Conservation (phyloP, 2,797 vertebrate genomes). For the Chrysolophus pictus region DNA sequence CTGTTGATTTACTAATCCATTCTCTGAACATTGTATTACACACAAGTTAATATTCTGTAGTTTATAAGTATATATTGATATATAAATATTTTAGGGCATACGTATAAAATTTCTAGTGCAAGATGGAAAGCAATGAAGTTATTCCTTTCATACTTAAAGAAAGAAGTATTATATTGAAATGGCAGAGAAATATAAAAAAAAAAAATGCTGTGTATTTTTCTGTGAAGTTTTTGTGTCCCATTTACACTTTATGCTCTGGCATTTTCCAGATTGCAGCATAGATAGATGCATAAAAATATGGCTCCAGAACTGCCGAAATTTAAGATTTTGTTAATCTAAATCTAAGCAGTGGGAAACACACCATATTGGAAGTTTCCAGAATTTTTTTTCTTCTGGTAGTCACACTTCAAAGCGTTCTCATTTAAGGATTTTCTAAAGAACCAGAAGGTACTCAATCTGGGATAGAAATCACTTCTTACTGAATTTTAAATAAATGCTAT, state of each 20-base stretch:
- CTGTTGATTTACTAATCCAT: slow-evolving; percentile 49
- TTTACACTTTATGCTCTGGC: not conserved
- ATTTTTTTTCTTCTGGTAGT: slow-evolving; percentile 36
- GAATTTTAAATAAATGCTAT: slow-evolving; percentile 38
- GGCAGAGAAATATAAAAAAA: not conserved
- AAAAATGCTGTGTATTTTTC: not conserved
- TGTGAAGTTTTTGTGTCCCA: not conserved
- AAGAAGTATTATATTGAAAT: not conserved
- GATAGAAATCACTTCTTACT: slow-evolving; percentile 35
- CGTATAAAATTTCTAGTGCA: not conserved
- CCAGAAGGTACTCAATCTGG: slow-evolving; percentile 46
- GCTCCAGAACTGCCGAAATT: not conserved
- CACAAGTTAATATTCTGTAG: not conserved
- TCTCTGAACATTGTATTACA: not conserved
- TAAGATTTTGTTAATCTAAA: slow-evolving; percentile 8
- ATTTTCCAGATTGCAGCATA: not conserved
- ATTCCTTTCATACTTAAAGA: slow-evolving; percentile 1
- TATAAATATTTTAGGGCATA: slow-evolving; percentile 33
- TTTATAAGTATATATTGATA: slow-evolving; percentile 55
- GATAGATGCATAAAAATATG: not conserved
- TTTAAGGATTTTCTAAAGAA: slow-evolving; percentile 51
- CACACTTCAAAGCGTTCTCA: slow-evolving; percentile 8
- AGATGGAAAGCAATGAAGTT: not conserved
- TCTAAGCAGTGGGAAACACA: slow-evolving; percentile 35
- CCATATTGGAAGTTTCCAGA: slow-evolving; percentile 47